phyloP scores from a whole-genome alignment of 2,113 vertebrate genomes.

The Ophiodon elongatus region DNA sequence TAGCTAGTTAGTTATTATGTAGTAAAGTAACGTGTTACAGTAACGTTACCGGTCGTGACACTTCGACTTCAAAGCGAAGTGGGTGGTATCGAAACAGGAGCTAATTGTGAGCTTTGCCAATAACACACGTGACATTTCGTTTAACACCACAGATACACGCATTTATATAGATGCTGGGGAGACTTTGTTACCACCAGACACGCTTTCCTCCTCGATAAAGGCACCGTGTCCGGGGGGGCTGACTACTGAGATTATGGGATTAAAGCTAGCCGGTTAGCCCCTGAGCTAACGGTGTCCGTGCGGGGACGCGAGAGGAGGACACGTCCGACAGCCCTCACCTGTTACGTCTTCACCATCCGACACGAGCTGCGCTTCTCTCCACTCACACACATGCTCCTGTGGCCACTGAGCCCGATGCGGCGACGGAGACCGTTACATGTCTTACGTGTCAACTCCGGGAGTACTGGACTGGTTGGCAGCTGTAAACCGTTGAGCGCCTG shows the following conservation, averaged over 20 bases:
- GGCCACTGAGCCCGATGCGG: background rate
- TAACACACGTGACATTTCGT: slow-evolving; percentile 6
- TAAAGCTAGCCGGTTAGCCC: slow-evolving; percentile 69
- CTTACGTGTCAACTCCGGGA: slow-evolving; percentile 65
- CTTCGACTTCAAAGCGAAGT: background rate
- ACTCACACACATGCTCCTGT: slow-evolving; percentile 61
- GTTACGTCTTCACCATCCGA: slow-evolving; percentile 46
- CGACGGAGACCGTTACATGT: background rate
- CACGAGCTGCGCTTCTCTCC: background rate
- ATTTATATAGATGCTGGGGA: background rate
- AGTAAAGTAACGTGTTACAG: too few relatives aligned
- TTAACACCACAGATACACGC: background rate
- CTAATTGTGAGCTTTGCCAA: background rate
- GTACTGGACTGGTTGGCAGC: slow-evolving; percentile 46
- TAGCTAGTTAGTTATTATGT: background rate
- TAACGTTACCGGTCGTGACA: background rate
- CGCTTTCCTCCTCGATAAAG: background rate
- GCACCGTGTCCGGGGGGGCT: background rate
- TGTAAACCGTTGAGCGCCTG: slow-evolving; percentile 27
- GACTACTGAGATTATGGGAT: slow-evolving; percentile 78
- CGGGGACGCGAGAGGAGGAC: slow-evolving; percentile 31
- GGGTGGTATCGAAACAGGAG: background rate
- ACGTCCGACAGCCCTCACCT: slow-evolving; percentile 68
- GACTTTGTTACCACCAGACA: background rate
- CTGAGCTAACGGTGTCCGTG: slow-evolving; percentile 39